Percentiles rank a stretch among this genome's conserved stretches.
Conservation (phyloP, 1,140 invertebrate genomes). For the Paracyclopina nana region DNA sequence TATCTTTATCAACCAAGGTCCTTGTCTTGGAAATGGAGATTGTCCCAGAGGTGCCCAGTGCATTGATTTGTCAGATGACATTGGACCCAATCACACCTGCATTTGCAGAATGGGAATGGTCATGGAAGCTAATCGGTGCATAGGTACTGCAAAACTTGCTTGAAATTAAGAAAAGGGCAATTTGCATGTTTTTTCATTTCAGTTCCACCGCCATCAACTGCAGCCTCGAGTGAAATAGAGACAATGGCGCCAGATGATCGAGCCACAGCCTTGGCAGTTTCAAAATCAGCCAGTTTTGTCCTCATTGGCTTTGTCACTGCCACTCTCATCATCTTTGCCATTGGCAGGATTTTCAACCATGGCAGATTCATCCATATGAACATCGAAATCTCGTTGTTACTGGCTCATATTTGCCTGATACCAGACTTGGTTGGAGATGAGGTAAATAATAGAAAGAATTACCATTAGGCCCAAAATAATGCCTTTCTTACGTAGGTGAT, state of each 20-base stretch:
- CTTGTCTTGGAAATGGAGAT: neutral
- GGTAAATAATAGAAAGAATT: too few species aligned
- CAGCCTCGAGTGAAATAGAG: constrained; percentile 12
- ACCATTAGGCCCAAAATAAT: too few species aligned
- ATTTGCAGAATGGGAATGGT: constrained; percentile 23
- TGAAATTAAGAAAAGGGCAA: too few species aligned
- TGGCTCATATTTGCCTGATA: constrained; percentile 21
- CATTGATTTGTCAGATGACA: neutral
- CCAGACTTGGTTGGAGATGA: constrained; percentile 17
- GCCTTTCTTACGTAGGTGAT: too few species aligned
- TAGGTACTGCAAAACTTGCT: too few species aligned
- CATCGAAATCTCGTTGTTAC: constrained; percentile 21
- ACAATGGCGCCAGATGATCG: constrained; percentile 10
- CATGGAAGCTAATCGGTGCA: constrained; percentile 17
- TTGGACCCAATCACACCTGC: constrained; percentile 16
- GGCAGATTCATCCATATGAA: constrained; percentile 23
- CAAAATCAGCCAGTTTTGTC: constrained; percentile 20
- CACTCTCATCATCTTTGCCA: constrained; percentile 19
- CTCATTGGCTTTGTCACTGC: constrained; percentile 19
- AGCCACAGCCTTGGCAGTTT: constrained; percentile 16
- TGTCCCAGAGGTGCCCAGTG: neutral
- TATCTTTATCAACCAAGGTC: neutral
- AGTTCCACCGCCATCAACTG: constrained; percentile 15
- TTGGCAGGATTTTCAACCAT: constrained; percentile 19
- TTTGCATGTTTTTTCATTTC: too few species aligned